Conservation (phyloP, 1,140 invertebrate genomes). For the Oncopeltus fasciatus region DNA sequence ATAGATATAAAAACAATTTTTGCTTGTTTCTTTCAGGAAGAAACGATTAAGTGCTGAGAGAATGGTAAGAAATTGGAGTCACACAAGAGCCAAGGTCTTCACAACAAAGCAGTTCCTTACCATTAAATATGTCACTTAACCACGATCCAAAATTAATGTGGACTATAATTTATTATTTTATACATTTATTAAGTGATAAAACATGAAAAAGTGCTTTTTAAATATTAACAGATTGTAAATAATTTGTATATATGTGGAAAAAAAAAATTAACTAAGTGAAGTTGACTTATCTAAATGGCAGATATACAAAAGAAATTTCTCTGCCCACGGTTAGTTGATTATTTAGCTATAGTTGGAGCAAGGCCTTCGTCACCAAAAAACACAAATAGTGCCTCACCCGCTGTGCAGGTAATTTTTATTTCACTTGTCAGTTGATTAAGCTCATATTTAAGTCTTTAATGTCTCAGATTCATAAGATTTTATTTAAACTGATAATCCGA, state of each 20-base stretch:
- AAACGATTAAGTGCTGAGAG: background rate
- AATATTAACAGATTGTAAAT: background rate
- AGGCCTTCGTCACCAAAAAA: slow-evolving; percentile 50
- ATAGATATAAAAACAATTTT: background rate
- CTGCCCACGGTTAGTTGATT: slow-evolving; percentile 79
- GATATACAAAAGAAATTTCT: slow-evolving; percentile 64
- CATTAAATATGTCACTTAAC: slow-evolving; percentile 8
- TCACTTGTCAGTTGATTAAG: no score
- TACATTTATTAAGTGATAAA: slow-evolving; percentile 3
- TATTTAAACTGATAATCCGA: no score
- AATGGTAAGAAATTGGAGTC: slow-evolving; percentile 1
- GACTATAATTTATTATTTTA: slow-evolving; percentile 8
- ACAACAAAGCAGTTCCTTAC: background rate
- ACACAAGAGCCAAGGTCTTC: slow-evolving; percentile 7
- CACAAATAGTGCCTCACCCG: slow-evolving; percentile 37
- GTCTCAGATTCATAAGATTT: no score
- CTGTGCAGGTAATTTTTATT: slow-evolving; percentile 54
- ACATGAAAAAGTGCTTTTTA: background rate
- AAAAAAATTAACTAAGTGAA: background rate
- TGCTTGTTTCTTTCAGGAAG: background rate
- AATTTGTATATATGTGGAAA: slow-evolving; percentile 9
- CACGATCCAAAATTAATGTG: slow-evolving; percentile 5
- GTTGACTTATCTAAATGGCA: background rate
- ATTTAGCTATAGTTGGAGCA: slow-evolving; percentile 88
- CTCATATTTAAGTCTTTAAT: no score